These are phyloP conservation scores for Cryptomyrus ogoouensis DNA, from an alignment of 2,113 vertebrate genomes.

Conservation along the genomic window DNA sequence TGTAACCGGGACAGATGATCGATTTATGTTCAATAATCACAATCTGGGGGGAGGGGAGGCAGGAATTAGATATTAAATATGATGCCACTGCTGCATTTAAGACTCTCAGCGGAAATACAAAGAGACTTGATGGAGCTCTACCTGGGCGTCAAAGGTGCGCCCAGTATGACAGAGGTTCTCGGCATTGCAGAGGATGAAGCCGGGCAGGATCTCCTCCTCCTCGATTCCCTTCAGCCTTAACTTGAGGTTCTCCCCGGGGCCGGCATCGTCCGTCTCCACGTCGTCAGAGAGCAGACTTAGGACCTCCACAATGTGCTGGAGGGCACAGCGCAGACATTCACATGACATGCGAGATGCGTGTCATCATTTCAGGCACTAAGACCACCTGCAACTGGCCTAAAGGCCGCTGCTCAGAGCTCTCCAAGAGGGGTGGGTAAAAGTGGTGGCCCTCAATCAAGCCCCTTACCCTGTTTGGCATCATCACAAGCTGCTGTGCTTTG, in stretches of 20 bases:
- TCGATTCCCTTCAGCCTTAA: conserved; percentile 96
- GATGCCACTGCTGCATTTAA: neutral
- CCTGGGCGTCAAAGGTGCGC: conserved; percentile 97
- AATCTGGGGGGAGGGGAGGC: conserved; percentile 65
- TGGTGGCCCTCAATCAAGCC: neutral
- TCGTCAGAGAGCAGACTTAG: conserved; percentile 94
- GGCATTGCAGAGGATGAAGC: conserved; percentile 94
- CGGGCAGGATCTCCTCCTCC: conserved; percentile 96
- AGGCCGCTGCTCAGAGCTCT: neutral
- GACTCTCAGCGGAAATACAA: neutral
- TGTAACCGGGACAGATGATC: conserved; percentile 98
- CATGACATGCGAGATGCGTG: neutral
- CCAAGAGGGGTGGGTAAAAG: neutral
- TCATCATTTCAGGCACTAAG: neutral
- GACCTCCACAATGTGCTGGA: conserved; percentile 94
- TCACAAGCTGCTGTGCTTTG: conserved; percentile 95
- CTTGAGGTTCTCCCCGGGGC: conserved; percentile 94
- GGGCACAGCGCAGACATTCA: neutral
- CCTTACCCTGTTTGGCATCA: conserved; percentile 98
- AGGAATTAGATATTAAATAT: conserved; percentile 3
- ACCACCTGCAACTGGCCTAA: neutral
- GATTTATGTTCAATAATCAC: conserved; percentile 99
- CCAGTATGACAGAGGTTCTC: conserved; percentile 98
- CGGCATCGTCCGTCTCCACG: conserved; percentile 91
- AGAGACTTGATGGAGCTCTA: conserved; percentile 33